Evolutionary conservation across 2,888 invertebrate species (phyloP), one percentile per base, ranked within the genome.

Genomic region (Dusona sp.): DNA sequence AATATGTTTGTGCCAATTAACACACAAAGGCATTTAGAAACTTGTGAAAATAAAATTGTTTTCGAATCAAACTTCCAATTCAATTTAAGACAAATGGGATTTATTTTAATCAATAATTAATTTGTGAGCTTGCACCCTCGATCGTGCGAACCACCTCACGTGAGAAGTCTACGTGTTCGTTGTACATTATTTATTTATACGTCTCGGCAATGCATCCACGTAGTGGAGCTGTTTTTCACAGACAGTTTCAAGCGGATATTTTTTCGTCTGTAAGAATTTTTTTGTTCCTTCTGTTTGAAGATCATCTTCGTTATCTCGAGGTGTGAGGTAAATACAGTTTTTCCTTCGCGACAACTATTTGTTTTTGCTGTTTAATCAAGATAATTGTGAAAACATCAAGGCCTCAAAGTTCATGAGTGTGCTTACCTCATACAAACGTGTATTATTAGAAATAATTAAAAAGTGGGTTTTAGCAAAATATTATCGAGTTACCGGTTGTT

Each of bases 111-210:
- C 8, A 8, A 6, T 8, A 51, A 51, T n/a, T 22, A 51, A 51
- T 8, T 22, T 51, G 79, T 67, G 79, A 77, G 73, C 73, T 38
- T 19, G 54, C 36, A 36, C 3, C n/a, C n/a, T 45, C 16, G 33
- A 45, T 61, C 73, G 36, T 65, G 36, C 38, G 36, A 33, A 73
- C 3, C n/a, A 51, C 36, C n/a, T 54, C 54, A 54, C 42, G 45
- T 70, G 25, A 45, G 29, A 1, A 61, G 33, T 6, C n/a, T n/a
- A n/a, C n/a, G n/a, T n/a, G n/a, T 33, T 36, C 7, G 36, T 36
- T 36, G 3, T 36, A 36, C 1, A 36, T 36, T 36, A 36, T 36
- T 6, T 22, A 67, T 42, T 67, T 51, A n/a, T 7, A n/a, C 51
- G n/a, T n/a, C 19, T n/a, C 6, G 51, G n/a, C 4, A 51, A 51